Evolutionary conservation across 2,888 invertebrate genomes (phyloP).

Genomic region (Congeria kusceri): DNA sequence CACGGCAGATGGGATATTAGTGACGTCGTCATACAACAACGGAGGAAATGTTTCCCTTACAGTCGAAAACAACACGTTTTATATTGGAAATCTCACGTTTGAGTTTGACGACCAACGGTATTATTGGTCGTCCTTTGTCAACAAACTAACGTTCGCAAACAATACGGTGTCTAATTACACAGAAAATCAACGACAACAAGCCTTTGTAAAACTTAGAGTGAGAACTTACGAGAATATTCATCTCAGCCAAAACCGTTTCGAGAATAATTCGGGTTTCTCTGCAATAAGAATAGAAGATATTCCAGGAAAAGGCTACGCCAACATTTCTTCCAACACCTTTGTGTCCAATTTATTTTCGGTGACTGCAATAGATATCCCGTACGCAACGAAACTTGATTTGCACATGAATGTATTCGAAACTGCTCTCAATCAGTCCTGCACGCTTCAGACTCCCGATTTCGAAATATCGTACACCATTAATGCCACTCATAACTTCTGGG

Average conservation of each 20-base stretch:
- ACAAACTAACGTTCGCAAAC: background rate
- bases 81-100: background rate
- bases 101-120: background rate
- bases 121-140: background rate
- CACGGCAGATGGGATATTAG: constrained; percentile 16
- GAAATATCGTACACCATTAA: constrained; percentile 9
- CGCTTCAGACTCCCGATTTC: constrained; percentile 3
- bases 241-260: background rate
- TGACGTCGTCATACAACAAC: background rate
- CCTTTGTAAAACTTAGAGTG: background rate
- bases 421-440: background rate
- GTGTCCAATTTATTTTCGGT: background rate
- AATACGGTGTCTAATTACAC: background rate
- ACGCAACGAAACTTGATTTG: background rate
- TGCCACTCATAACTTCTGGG: constrained; percentile 39
- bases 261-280: background rate
- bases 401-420: constrained; percentile 9
- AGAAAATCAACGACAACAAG: background rate
- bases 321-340: constrained; percentile 1
- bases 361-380: constrained; percentile 3
- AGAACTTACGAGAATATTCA: background rate
- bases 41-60: background rate
- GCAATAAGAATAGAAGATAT: background rate
- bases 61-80: constrained; percentile 11
- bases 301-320: background rate